These are phyloP conservation scores for Mormyrops boulengeri DNA, from an alignment of 2,797 vertebrate species.

Conservation along the genomic window DNA sequence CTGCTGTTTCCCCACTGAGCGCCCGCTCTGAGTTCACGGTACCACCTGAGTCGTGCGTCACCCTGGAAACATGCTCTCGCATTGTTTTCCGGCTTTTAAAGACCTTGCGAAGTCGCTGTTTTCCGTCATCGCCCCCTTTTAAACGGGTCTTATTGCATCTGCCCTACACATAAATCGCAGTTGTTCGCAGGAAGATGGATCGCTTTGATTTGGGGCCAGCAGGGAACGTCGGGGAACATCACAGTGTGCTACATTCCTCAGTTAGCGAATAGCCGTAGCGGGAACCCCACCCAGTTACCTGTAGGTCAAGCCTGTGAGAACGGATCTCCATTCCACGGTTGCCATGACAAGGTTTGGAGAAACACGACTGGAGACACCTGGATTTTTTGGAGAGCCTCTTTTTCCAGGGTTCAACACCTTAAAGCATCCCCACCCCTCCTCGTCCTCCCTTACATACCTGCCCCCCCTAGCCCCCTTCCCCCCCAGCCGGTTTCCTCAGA, in stretches of 20 bases:
- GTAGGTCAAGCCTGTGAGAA: constrained; percentile 21
- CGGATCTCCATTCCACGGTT: constrained; percentile 26
- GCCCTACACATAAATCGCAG: not conserved
- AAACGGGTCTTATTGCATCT: not conserved
- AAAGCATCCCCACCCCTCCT: not conserved
- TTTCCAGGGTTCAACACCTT: constrained; percentile 13
- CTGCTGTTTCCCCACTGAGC: not conserved
- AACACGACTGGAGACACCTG: constrained; percentile 38
- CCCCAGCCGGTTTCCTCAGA: not conserved
- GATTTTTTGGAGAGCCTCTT: constrained; percentile 33
- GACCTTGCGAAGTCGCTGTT: not conserved
- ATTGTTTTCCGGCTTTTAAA: not conserved
- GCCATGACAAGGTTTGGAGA: constrained; percentile 23
- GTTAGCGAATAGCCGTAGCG: not conserved
- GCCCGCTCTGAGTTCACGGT: not conserved
- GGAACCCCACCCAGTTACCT: constrained; percentile 1
- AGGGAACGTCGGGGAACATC: not conserved
- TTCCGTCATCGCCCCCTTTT: not conserved
- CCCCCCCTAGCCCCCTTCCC: not conserved
- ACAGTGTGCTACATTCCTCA: not conserved
- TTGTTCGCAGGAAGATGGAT: not conserved
- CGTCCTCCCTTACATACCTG: not conserved
- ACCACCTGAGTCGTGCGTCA: not conserved
- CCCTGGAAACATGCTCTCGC: not conserved
- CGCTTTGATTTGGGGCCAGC: not conserved